Conservation (phyloP, 2,888 invertebrate species). For the Nephrotoma guestfalica region DNA sequence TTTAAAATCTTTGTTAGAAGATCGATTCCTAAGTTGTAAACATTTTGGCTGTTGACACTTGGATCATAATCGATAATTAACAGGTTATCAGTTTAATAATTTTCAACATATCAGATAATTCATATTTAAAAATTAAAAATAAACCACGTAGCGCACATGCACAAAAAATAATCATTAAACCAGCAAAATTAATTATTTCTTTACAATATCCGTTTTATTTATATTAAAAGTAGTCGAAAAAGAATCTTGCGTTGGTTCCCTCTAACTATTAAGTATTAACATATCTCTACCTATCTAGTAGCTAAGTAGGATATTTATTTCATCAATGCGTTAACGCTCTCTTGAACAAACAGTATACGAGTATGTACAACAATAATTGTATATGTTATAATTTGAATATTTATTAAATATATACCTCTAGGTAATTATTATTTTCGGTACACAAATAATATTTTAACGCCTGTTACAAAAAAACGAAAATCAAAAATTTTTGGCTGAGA, state of each 20-base stretch:
- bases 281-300: neutral
- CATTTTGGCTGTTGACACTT: too few species aligned
- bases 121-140: neutral
- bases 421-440: neutral
- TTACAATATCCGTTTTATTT: neutral
- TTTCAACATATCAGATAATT: neutral
- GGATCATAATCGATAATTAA: too few species aligned
- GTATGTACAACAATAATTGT: neutral
- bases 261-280: neutral
- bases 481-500: neutral
- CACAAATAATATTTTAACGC: neutral
- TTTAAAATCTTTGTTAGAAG: too few species aligned
- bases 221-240: neutral
- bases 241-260: neutral
- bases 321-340: neutral
- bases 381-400: neutral
- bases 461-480: neutral
- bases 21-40: too few species aligned
- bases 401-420: neutral
- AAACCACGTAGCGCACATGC: neutral
- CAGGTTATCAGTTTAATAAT: neutral
- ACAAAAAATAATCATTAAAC: neutral
- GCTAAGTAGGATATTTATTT: neutral
- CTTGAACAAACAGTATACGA: neutral
- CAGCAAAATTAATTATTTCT: neutral